A percentile compares a stretch with the other conserved stretches of the same genome.
Conservation (phyloP, 2,888 invertebrate genomes). For the Cosmorhoe ocellata region DNA sequence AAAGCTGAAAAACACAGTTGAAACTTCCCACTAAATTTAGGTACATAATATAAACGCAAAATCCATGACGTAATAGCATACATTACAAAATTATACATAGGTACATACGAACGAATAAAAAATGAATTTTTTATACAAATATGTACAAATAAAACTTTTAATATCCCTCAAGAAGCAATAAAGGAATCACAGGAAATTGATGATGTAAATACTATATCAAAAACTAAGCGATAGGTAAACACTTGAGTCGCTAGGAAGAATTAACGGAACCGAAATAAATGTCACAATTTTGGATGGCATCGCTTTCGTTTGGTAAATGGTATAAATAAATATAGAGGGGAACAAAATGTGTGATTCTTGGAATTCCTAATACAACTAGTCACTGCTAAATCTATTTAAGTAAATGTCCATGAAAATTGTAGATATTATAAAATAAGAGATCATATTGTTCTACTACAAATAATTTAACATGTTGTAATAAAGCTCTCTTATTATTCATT, state of each 20-base stretch:
- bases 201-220: slow-evolving; percentile 24
- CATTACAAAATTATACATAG: slow-evolving; percentile 43
- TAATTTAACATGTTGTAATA: slow-evolving; percentile 75
- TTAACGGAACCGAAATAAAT: slow-evolving; percentile 48
- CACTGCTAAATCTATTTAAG: slow-evolving; percentile 75
- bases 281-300: slow-evolving; percentile 61
- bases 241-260: no score
- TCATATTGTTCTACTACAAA: slow-evolving; percentile 74
- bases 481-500: slow-evolving; percentile 64
- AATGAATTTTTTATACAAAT: slow-evolving; percentile 57
- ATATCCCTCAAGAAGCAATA: slow-evolving; percentile 42
- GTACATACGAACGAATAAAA: slow-evolving; percentile 43
- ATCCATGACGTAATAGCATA: slow-evolving; percentile 24
- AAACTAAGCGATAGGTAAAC: slow-evolving; percentile 20
- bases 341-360: slow-evolving; percentile 60
- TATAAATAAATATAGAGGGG: slow-evolving; percentile 46
- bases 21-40: slow-evolving; percentile 46
- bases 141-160: slow-evolving; percentile 63
- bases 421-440: slow-evolving; percentile 77
- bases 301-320: slow-evolving; percentile 49
- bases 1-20: slow-evolving; percentile 46
- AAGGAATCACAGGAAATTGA: slow-evolving; percentile 36
- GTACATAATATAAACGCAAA: slow-evolving; percentile 3
- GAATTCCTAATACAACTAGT: slow-evolving; percentile 64
- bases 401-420: slow-evolving; percentile 80